phyloP scores from a whole-genome alignment of 1,140 invertebrate species.

The Capitella teleta region DNA sequence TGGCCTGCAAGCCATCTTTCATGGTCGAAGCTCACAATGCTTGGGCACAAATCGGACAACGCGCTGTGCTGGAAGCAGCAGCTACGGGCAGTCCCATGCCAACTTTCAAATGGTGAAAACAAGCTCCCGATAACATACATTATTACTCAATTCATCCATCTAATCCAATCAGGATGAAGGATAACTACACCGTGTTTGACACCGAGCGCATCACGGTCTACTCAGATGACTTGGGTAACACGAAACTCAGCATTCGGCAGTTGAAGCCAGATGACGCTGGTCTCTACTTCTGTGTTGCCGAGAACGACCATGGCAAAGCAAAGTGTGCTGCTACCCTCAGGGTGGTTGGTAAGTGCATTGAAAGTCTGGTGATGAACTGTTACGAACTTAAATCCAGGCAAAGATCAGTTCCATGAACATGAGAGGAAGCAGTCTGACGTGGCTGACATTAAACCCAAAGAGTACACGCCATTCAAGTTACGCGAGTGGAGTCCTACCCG shows the following conservation, averaged over 20 bases:
- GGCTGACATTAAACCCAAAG: not conserved
- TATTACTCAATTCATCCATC: no score
- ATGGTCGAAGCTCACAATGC: slow-evolving; percentile 1
- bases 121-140: no score
- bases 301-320: slow-evolving; percentile 24
- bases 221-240: slow-evolving; percentile 22
- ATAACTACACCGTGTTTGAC: slow-evolving; percentile 21
- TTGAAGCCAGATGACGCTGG: slow-evolving; percentile 27
- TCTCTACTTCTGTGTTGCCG: slow-evolving; percentile 29
- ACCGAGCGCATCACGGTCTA: slow-evolving; percentile 18
- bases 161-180: slow-evolving; percentile 38
- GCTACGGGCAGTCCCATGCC: slow-evolving; percentile 33
- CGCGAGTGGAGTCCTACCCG: no score
- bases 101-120: slow-evolving; percentile 35
- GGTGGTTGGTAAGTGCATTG: slow-evolving; percentile 24
- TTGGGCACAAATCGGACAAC: slow-evolving; percentile 21
- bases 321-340: slow-evolving; percentile 32
- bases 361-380: no score
- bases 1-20: slow-evolving; percentile 1
- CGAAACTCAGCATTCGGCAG: slow-evolving; percentile 26
- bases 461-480: no score
- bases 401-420: not conserved
- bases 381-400: no score
- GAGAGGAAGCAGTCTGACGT: not conserved
- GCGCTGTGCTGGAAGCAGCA: slow-evolving; percentile 26